Evolutionary conservation across 2,113 vertebrate genomes (phyloP), one percentile per base, ranked within the genome.

Genomic region (Anser cygnoides): DNA sequence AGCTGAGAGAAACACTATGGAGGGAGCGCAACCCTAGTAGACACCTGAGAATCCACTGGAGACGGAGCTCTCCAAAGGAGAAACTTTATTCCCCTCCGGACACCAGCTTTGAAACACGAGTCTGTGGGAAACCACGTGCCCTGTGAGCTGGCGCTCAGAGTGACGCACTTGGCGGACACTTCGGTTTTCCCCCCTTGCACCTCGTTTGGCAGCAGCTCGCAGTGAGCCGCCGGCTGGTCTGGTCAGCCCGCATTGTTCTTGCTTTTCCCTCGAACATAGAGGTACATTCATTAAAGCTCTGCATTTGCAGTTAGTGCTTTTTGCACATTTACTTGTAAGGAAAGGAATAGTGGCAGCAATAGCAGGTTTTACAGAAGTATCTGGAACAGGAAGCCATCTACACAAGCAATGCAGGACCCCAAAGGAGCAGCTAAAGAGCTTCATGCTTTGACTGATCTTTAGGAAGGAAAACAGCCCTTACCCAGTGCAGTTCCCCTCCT

Each of bases 111-210:
- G 96, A 96, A 97, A 96, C 22, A 91, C 28, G 91, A 95, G 57
- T 76, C 94, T 97, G 58, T 95, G 96, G 84, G 96, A 97, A 97
- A 93, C 62, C 84, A 62, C 2, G 12, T 50, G 74, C 71, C 77
- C 87, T 93, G 93, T 92, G 89, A 95, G 93, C 84, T 76, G 70
- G 89, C 87, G 92, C 89, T 71, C 44, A 5, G 58, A 93, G 74
- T 95, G 95, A 97, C 74, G 93, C 87, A 87, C 37, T 96, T 95
- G 84, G 95, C 25, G 57, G 89, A 37, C 87, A 87, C 71, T 70
- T 82, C 44, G 35, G 28, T 67, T 91, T 94, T 54, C 35, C 62
- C 63, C 39, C 70, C 78, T 87, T 87, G 71, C 50, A 73, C 93
- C 62, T 62, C 4, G 5, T 46, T 91, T 97, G 95, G 93, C 95